Percentiles rank a stretch among this genome's conserved stretches.
These are phyloP conservation scores for Phocides pigmalion DNA, from an alignment of 1,140 invertebrate genomes.

Conservation along the genomic window DNA sequence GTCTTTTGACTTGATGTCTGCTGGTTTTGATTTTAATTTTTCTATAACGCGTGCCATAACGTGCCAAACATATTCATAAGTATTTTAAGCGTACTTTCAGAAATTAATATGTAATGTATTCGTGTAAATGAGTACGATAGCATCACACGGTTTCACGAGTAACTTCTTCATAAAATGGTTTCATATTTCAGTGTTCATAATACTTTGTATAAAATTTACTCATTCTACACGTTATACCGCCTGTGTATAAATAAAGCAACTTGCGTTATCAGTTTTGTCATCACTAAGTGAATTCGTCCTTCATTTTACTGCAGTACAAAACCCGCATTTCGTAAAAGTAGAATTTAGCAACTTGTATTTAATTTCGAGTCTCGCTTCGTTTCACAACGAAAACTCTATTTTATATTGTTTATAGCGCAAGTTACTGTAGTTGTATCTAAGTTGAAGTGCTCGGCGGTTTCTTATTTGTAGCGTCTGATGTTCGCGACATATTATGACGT, in stretches of 20 bases:
- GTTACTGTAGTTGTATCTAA: slow-evolving; percentile 45
- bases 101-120: too few relatives aligned
- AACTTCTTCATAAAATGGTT: too few relatives aligned
- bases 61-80: too few relatives aligned
- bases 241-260: slow-evolving; percentile 6
- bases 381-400: slow-evolving; percentile 34
- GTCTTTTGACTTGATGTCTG: too few relatives aligned
- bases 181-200: too few relatives aligned
- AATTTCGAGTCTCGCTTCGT: slow-evolving; percentile 30
- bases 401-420: slow-evolving; percentile 47
- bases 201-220: neutral
- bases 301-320: slow-evolving; percentile 12
- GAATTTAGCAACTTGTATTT: slow-evolving; percentile 29
- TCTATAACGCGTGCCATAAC: too few relatives aligned
- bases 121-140: too few relatives aligned
- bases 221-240: slow-evolving; percentile 27
- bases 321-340: slow-evolving; percentile 25
- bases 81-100: too few relatives aligned
- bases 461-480: slow-evolving; percentile 47
- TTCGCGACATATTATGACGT: slow-evolving; percentile 42
- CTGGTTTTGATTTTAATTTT: too few relatives aligned
- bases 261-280: slow-evolving; percentile 20
- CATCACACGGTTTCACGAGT: too few relatives aligned
- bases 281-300: slow-evolving; percentile 30
- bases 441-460: slow-evolving; percentile 49